Conservation (phyloP, 2,888 invertebrate genomes). For the Zygothrica quintamaculata region DNA sequence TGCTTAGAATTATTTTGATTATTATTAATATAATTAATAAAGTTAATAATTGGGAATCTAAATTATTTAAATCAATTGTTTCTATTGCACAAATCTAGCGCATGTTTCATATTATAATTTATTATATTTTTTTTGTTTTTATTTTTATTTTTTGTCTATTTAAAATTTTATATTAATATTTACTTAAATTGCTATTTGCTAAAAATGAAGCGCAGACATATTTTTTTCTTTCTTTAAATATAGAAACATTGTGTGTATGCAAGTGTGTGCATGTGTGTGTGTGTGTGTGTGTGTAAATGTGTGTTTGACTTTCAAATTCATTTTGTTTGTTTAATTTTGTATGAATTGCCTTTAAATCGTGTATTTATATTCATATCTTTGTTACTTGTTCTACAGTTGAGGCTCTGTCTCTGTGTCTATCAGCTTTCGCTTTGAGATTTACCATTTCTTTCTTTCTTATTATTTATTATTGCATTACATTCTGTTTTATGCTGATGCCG, state of each 20-base stretch:
- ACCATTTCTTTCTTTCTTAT: slow-evolving; percentile 35
- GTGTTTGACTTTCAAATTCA: slow-evolving; percentile 33
- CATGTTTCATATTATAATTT: slow-evolving; percentile 8
- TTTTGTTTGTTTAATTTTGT: slow-evolving; percentile 33
- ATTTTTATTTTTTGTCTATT: slow-evolving; percentile 11
- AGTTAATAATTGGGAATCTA: too few species aligned
- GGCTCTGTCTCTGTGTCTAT: too few species aligned
- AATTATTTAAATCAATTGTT: slow-evolving; percentile 2
- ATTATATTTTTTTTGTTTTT: slow-evolving; percentile 1
- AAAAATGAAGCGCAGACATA: slow-evolving; percentile 49
- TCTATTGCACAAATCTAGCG: slow-evolving; percentile 15
- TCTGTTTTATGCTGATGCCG: slow-evolving; percentile 58
- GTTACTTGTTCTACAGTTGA: slow-evolving; percentile 14
- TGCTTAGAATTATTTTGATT: too few species aligned
- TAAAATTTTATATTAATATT: too few species aligned
- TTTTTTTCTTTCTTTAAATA: slow-evolving; percentile 11
- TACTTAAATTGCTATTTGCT: slow-evolving; percentile 42
- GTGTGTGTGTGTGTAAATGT: slow-evolving; percentile 1
- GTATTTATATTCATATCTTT: slow-evolving; percentile 23
- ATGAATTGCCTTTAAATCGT: slow-evolving; percentile 13
- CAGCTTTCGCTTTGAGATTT: slow-evolving; percentile 38
- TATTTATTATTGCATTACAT: slow-evolving; percentile 23
- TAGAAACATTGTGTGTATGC: slow-evolving; percentile 12
- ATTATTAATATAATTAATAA: too few species aligned
- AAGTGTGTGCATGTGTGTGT: neutral